Conservation (phyloP, 2,888 invertebrate species). For the Gari tellinella region DNA sequence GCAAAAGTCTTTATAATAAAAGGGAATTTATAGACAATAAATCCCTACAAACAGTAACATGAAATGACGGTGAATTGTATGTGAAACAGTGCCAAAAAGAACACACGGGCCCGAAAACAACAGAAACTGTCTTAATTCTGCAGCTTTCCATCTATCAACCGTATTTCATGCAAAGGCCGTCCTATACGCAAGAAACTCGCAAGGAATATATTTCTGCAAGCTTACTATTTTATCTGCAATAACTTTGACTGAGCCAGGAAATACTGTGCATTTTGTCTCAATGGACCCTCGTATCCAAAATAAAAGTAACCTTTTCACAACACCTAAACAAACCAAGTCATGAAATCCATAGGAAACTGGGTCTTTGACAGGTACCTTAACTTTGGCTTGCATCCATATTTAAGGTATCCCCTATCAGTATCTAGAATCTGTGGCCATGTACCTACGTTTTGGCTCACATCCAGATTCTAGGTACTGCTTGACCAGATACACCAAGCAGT, state of each 20-base stretch:
- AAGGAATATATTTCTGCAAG: slow-evolving; percentile 28
- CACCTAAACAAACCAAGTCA: slow-evolving; percentile 78
- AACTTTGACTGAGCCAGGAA: slow-evolving; percentile 3
- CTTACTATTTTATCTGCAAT: slow-evolving; percentile 21
- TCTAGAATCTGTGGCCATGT: too few species aligned
- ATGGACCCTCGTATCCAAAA: slow-evolving; percentile 63
- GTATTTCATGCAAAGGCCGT: slow-evolving; percentile 64
- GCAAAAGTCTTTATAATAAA: slow-evolving; percentile 55
- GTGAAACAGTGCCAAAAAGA: slow-evolving; percentile 54
- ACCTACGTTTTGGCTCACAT: too few species aligned
- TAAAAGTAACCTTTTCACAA: slow-evolving; percentile 59
- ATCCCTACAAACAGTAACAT: slow-evolving; percentile 57
- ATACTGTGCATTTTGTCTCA: slow-evolving; percentile 11
- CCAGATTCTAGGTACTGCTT: too few species aligned
- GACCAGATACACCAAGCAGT: too few species aligned
- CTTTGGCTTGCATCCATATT: too few species aligned
- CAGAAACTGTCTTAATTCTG: slow-evolving; percentile 73
- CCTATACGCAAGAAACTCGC: slow-evolving; percentile 73
- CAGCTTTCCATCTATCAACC: slow-evolving; percentile 76
- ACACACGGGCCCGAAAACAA: slow-evolving; percentile 74
- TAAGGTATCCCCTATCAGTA: too few species aligned
- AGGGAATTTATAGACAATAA: slow-evolving; percentile 7
- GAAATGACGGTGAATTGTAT: slow-evolving; percentile 40
- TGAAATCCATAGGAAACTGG: slow-evolving; percentile 75
- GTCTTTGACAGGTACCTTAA: too few species aligned